Conservation (phyloP, 2,888 invertebrate species). For the Uloborus plumipes region DNA sequence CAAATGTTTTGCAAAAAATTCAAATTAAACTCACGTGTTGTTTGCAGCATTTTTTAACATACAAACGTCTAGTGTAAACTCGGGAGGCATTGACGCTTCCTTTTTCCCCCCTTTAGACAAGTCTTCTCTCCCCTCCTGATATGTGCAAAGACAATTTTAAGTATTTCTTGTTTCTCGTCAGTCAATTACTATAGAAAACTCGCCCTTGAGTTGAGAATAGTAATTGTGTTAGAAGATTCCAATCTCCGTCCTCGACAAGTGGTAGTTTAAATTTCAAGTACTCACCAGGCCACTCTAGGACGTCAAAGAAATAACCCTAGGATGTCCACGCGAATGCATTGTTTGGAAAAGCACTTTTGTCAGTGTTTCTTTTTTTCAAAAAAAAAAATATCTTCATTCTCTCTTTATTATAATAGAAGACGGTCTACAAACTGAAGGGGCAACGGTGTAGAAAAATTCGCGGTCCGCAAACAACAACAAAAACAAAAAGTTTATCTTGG, state of each 20-base stretch:
- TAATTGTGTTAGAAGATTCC: conserved; percentile 62
- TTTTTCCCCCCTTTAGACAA: background rate
- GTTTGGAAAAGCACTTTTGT: conserved; percentile 39
- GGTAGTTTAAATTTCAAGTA: conserved; percentile 63
- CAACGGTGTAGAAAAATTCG: conserved; percentile 55
- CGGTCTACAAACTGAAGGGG: conserved; percentile 44
- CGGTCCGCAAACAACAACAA: conserved; percentile 47
- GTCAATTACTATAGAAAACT: conserved; percentile 58
- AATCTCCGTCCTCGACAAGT: conserved; percentile 52
- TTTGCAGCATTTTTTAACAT: conserved; percentile 13
- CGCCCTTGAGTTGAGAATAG: conserved; percentile 45
- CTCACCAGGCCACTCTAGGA: conserved; percentile 30
- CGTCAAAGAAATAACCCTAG: conserved; percentile 58
- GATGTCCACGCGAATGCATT: conserved; percentile 48
- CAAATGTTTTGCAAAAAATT: background rate
- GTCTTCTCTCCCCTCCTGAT: background rate
- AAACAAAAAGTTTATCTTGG: conserved; percentile 50
- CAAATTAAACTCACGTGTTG: background rate
- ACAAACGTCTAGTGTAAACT: conserved; percentile 34
- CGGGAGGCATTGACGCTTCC: conserved; percentile 32
- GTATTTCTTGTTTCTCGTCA: conserved; percentile 44
- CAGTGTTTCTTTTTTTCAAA: background rate
- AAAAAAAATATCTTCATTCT: too few relatives aligned
- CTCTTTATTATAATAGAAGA: conserved; percentile 43
- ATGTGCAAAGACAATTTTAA: conserved; percentile 28